Percentiles rank a stretch among this genome's conserved stretches.
Conservation (phyloP, 2,797 vertebrate genomes). For the Tokudaia muenninki region DNA sequence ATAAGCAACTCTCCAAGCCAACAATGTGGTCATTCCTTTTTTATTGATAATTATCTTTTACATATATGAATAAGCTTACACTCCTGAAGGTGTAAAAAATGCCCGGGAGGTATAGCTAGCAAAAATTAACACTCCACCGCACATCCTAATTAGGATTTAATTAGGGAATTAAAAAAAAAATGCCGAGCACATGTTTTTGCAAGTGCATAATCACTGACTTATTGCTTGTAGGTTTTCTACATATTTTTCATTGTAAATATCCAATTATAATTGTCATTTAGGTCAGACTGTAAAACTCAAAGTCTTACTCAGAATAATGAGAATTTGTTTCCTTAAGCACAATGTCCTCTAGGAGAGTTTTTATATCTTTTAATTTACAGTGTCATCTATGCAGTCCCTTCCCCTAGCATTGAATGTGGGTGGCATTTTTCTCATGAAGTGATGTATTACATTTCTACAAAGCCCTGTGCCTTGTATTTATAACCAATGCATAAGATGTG, state of each 20-base stretch:
- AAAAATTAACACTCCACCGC: constrained; percentile 88
- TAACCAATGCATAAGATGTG: not conserved
- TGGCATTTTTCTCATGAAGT: constrained; percentile 7
- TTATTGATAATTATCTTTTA: constrained; percentile 88
- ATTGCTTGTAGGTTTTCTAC: constrained; percentile 84
- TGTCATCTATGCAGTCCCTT: constrained; percentile 43
- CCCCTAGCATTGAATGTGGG: not conserved
- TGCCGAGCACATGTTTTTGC: constrained; percentile 85
- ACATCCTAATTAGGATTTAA: constrained; percentile 90
- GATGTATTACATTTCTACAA: constrained; percentile 58
- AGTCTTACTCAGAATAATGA: constrained; percentile 81
- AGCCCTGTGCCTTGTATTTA: constrained; percentile 30
- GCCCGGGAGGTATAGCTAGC: constrained; percentile 85
- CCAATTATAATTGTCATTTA: constrained; percentile 85
- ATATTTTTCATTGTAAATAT: constrained; percentile 88
- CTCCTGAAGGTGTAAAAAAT: constrained; percentile 86
- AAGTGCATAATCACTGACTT: constrained; percentile 86
- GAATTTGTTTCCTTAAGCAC: constrained; percentile 79
- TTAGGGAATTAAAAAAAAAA: constrained; percentile 89
- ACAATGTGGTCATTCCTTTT: constrained; percentile 43
- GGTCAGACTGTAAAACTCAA: constrained; percentile 84
- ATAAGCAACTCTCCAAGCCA: constrained; percentile 73
- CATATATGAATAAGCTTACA: constrained; percentile 84
- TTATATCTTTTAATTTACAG: constrained; percentile 70
- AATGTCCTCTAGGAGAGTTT: constrained; percentile 72